Conservation (phyloP, 2,797 vertebrate genomes). For the Sebastiscus tertius region DNA sequence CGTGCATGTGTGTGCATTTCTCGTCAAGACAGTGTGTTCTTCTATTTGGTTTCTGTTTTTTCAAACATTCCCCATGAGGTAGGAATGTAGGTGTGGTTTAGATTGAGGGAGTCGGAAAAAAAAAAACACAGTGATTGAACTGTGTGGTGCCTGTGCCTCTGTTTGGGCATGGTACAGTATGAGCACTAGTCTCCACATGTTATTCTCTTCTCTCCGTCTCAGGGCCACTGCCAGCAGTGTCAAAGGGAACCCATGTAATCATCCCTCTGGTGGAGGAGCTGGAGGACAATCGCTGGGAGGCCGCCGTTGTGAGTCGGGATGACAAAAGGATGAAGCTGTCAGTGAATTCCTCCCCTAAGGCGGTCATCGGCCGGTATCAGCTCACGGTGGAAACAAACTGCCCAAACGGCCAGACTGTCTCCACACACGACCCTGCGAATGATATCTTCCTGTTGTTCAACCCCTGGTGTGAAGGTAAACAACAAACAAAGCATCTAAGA, state of each 20-base stretch:
- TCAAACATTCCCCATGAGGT: neutral
- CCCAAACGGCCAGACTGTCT: conserved; percentile 66
- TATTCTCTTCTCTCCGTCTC: neutral
- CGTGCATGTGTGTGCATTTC: neutral
- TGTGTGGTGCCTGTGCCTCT: neutral
- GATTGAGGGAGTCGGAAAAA: neutral
- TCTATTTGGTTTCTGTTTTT: conserved; percentile 20
- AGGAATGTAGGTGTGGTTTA: conserved; percentile 46
- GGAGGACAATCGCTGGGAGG: conserved; percentile 81
- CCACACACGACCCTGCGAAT: conserved; percentile 74
- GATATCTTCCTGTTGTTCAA: conserved; percentile 90
- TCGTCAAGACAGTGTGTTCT: neutral
- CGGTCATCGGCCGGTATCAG: conserved; percentile 85
- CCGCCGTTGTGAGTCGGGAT: conserved; percentile 72
- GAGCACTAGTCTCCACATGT: neutral
- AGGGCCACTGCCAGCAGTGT: conserved; percentile 79
- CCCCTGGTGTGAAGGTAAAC: conserved; percentile 90
- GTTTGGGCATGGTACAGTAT: neutral
- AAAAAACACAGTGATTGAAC: neutral
- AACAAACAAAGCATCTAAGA: neutral
- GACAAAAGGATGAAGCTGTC: conserved; percentile 76
- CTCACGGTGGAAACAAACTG: conserved; percentile 81
- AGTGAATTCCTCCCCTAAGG: conserved; percentile 80
- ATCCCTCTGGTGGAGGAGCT: conserved; percentile 78
- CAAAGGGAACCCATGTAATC: conserved; percentile 85